phyloP scores from a whole-genome alignment of 2,888 invertebrate genomes.

The Ectemnius cavifrons region DNA sequence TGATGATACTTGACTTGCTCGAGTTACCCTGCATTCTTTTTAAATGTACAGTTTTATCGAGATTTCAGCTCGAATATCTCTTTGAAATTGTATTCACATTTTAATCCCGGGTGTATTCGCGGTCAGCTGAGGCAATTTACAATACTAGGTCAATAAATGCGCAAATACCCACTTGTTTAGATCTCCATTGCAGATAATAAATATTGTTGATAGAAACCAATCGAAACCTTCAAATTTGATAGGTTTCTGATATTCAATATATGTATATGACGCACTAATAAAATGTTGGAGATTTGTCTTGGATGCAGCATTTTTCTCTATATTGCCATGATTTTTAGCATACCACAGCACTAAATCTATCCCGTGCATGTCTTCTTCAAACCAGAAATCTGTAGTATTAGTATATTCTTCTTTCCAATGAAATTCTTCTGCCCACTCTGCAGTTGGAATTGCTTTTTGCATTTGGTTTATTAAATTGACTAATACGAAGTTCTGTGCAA shows the following conservation, averaged over 20 bases:
- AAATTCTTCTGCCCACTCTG: slow-evolving; percentile 71
- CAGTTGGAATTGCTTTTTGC: slow-evolving; percentile 73
- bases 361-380: slow-evolving; percentile 70
- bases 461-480: slow-evolving; percentile 70
- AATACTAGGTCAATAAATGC: not conserved
- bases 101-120: slow-evolving; percentile 65
- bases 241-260: slow-evolving; percentile 67
- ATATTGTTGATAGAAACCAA: slow-evolving; percentile 75
- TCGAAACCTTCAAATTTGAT: slow-evolving; percentile 70
- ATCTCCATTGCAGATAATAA: slow-evolving; percentile 71
- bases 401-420: slow-evolving; percentile 65
- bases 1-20: slow-evolving; percentile 75
- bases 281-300: slow-evolving; percentile 68
- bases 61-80: slow-evolving; percentile 3
- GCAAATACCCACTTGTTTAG: slow-evolving; percentile 64
- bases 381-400: slow-evolving; percentile 66
- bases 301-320: slow-evolving; percentile 52
- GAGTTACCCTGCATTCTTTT: slow-evolving; percentile 59
- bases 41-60: slow-evolving; percentile 3
- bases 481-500: slow-evolving; percentile 64
- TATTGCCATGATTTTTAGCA: slow-evolving; percentile 63
- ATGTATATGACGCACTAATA: slow-evolving; percentile 66
- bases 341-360: slow-evolving; percentile 69
- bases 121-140: slow-evolving; percentile 69
- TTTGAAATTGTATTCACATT: slow-evolving; percentile 9